Evolutionary conservation across 2,888 invertebrate genomes (phyloP), one percentile per base, ranked within the genome.

Genomic region (Crematogaster levior): DNA sequence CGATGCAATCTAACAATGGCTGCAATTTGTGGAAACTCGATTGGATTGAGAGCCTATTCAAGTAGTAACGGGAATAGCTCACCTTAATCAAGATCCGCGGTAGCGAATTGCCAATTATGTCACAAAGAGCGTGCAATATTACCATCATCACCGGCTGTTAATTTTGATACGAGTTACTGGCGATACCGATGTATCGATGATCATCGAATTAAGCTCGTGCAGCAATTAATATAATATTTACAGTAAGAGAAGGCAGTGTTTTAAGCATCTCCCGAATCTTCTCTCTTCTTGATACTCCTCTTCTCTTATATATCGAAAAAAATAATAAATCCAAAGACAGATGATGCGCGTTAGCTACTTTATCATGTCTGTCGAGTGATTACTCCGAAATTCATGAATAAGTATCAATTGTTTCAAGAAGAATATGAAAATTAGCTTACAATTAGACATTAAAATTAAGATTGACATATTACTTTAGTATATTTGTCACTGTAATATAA

Each of bases 1-100:
- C 72, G 72, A 70, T 70, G 56, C 77, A 72, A 75, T 75, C 75
- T 68, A 75, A 75, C 75, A 75, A 79, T 70, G 72, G 53, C 24
- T 43, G 77, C 72, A 79, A 79, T 79, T 79, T 79, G 82, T 43
- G 72, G 81, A 56, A 70, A 84, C 73, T 73, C 70, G 75, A 81
- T 88, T 65, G 82, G 51, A 72, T 65, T 56, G 72, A 48, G 51
- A 72, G 56, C 60, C 58, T 30, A 60, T 68, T 63, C 73, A 73
- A 88, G 84, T 74, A 75, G 82, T 82, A 84, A 75, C 81, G 84
- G 82, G 82, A 80, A 82, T 82, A 84, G 77, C 81, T 85, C 84
- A 74, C 86, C 84, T 87, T 86, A 87, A 90, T 87, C 88, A 86
- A 85, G 85, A 90, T 87, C 79, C 81, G 84, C 82, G 84, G 86